phyloP scores from a whole-genome alignment of 2,113 vertebrate genomes.

The Hystrix brachyura region DNA sequence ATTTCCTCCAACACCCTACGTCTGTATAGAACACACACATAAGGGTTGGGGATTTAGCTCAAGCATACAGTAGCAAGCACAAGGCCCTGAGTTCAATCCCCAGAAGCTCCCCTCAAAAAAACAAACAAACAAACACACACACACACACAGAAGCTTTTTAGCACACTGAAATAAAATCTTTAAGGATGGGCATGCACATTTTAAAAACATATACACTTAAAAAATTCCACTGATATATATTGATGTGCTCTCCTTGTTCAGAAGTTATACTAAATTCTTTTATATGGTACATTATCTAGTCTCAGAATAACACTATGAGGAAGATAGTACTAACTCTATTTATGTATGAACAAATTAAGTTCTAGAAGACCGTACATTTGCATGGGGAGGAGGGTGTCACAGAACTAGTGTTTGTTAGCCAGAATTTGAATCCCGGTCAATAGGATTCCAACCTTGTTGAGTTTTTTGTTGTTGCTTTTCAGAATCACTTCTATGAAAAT shows the following conservation, averaged over 20 bases:
- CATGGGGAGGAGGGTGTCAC: not conserved
- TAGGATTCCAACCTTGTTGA: not conserved
- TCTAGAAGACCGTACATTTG: not conserved
- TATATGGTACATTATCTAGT: not conserved
- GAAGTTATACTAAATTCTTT: not conserved
- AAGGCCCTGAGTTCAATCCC: no score
- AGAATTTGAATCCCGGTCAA: not conserved
- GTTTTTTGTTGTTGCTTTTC: not conserved
- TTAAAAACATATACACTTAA: not conserved
- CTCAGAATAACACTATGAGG: not conserved
- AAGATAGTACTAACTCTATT: not conserved
- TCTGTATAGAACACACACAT: not conserved
- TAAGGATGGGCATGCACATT: not conserved
- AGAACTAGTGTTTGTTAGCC: not conserved
- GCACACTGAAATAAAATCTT: constrained; percentile 11
- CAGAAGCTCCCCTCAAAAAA: no score
- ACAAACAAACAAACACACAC: not conserved
- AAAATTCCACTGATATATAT: not conserved
- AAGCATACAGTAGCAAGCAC: no score
- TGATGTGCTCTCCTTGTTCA: not conserved
- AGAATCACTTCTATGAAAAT: not conserved
- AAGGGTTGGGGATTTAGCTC: no score
- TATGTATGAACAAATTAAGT: not conserved
- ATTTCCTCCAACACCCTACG: not conserved
- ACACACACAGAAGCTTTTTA: not conserved